phyloP scores from a whole-genome alignment of 2,113 vertebrate genomes.

The Nothoprocta pentlandii region DNA sequence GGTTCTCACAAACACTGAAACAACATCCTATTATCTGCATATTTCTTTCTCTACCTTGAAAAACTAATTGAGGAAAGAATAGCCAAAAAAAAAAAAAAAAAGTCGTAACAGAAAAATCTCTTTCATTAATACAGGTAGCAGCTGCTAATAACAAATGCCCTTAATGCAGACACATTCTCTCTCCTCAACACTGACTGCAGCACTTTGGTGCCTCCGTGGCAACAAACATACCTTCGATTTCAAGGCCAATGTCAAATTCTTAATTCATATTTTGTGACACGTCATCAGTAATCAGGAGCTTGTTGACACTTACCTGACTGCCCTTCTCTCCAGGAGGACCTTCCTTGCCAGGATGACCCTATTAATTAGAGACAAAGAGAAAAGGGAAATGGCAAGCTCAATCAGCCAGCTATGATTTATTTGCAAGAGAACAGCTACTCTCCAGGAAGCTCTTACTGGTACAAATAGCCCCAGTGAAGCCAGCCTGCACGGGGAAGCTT shows the following conservation, averaged over 20 bases:
- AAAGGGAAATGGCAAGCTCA: background rate
- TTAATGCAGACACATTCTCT: background rate
- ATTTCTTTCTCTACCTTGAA: background rate
- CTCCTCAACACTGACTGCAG: background rate
- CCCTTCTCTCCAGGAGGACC: slow-evolving; percentile 95
- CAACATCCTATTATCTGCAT: background rate
- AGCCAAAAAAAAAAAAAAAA: background rate
- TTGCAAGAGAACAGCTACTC: background rate
- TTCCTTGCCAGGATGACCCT: slow-evolving; percentile 99
- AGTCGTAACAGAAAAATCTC: background rate
- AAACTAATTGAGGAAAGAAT: background rate
- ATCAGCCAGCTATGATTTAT: background rate
- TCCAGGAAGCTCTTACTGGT: background rate
- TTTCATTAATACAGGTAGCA: background rate
- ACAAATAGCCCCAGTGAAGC: background rate
- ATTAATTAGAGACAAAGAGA: slow-evolving; percentile 20
- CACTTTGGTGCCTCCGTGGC: background rate
- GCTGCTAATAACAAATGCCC: background rate
- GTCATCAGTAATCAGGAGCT: fast-evolving
- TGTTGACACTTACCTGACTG: slow-evolving; percentile 79
- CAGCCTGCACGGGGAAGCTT: background rate
- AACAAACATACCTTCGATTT: background rate
- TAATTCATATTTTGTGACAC: background rate
- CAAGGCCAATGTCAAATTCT: background rate
- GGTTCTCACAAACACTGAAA: background rate